Percentiles rank a stretch among this genome's conserved stretches.
phyloP scores from a whole-genome alignment of 2,888 invertebrate species.

The Carterocephalus palaemon region DNA sequence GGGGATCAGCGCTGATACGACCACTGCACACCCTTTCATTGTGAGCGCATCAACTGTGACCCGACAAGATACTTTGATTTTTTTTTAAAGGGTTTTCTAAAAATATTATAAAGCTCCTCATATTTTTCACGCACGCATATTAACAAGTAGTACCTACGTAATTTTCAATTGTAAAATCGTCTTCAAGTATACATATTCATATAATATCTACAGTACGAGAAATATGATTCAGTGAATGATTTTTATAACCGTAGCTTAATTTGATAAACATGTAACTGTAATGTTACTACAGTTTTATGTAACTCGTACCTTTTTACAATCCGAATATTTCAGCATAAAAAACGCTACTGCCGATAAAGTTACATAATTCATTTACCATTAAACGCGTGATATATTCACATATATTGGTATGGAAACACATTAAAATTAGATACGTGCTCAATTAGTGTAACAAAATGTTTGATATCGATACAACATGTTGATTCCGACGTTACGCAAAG shows the following conservation, averaged over 20 bases:
- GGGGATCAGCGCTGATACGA: background rate
- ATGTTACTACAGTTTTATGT: too few relatives aligned
- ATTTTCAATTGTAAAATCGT: too few relatives aligned
- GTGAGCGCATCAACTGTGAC: constrained; percentile 8
- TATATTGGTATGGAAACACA: constrained; percentile 12
- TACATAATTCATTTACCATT: constrained; percentile 3
- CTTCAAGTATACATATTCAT: too few relatives aligned
- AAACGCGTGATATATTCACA: background rate
- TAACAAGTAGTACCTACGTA: too few relatives aligned
- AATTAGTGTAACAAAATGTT: background rate
- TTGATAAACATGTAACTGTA: too few relatives aligned
- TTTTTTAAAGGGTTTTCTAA: constrained; percentile 4
- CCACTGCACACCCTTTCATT: constrained; percentile 15
- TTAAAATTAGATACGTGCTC: constrained; percentile 12
- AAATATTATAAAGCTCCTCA: too few relatives aligned
- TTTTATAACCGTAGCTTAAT: too few relatives aligned
- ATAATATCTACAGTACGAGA: too few relatives aligned
- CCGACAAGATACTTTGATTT: constrained; percentile 7
- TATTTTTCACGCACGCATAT: too few relatives aligned
- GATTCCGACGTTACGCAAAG: background rate
- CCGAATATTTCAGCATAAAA: constrained; percentile 5
- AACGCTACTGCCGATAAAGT: constrained; percentile 1
- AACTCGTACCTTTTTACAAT: too few relatives aligned
- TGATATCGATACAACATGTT: background rate
- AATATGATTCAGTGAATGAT: too few relatives aligned